phyloP scores from a whole-genome alignment of 1,140 invertebrate species.

The Bombus huntii region DNA sequence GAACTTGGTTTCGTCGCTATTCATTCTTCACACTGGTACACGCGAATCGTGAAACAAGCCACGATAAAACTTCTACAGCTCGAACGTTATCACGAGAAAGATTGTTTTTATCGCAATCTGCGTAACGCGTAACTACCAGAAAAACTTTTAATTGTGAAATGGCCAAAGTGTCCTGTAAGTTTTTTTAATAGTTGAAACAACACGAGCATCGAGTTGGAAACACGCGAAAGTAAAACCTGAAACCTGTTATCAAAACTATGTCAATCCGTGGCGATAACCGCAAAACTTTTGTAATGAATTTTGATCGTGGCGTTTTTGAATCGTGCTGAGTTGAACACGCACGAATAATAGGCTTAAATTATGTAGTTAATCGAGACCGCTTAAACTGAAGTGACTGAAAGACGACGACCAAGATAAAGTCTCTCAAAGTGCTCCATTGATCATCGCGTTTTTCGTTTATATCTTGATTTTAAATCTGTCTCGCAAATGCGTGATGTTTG shows the following conservation, averaged over 20 bases:
- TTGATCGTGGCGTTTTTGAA: background rate
- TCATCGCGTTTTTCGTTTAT: background rate
- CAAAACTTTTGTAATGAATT: conserved; percentile 22
- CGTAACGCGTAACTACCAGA: background rate
- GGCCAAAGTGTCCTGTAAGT: background rate
- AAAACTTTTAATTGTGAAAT: conserved; percentile 6
- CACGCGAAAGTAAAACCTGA: background rate
- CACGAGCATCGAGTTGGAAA: background rate
- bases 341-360: background rate
- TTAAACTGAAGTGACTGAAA: background rate
- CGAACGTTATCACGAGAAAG: background rate
- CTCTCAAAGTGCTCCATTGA: background rate
- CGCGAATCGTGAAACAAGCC: background rate
- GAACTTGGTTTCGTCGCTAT: too few relatives aligned
- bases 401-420: background rate
- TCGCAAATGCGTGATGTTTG: too few relatives aligned
- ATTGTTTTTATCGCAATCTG: background rate
- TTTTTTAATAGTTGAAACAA: background rate
- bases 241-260: background rate
- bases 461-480: too few relatives aligned
- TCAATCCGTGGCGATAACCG: background rate
- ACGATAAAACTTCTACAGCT: background rate
- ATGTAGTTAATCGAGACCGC: background rate
- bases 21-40: background rate
- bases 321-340: background rate